phyloP scores from a whole-genome alignment of 2,888 invertebrate species.

The Drepana falcataria region DNA sequence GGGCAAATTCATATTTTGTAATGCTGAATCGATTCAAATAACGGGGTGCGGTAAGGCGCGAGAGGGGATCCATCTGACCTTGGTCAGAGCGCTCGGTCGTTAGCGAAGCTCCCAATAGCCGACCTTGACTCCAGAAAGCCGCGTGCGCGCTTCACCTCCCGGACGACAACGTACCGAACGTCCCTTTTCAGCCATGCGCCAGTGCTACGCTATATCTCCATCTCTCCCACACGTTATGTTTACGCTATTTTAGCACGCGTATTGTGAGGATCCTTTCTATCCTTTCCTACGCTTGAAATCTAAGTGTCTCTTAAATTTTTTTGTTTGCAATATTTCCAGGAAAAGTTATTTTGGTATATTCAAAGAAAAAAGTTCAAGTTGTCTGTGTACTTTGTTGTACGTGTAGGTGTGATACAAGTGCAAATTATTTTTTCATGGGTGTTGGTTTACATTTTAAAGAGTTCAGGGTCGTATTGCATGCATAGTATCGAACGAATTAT shows the following conservation, averaged over 20 bases:
- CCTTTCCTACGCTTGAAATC: neutral
- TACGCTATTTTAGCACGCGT: neutral
- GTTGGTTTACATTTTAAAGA: too few relatives aligned
- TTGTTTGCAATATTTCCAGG: too few relatives aligned
- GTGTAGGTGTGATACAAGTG: too few relatives aligned
- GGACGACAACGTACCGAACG: constrained; percentile 20
- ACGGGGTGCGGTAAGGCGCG: constrained; percentile 21
- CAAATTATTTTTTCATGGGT: too few relatives aligned
- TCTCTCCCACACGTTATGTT: neutral
- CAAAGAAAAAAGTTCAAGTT: too few relatives aligned
- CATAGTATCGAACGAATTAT: too few relatives aligned
- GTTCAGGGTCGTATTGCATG: too few relatives aligned
- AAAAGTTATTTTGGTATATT: too few relatives aligned
- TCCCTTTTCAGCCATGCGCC: constrained; percentile 16
- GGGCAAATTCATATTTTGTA: constrained; percentile 17
- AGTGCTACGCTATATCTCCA: constrained; percentile 8
- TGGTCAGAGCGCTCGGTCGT: constrained; percentile 33
- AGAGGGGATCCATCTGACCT: constrained; percentile 30
- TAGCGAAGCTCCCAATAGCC: constrained; percentile 38
- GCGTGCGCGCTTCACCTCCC: constrained; percentile 23
- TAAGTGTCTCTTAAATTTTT: too few relatives aligned
- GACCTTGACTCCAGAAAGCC: constrained; percentile 52
- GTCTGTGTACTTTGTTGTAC: too few relatives aligned
- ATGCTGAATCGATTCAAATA: constrained; percentile 41
- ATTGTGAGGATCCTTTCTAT: neutral